These are phyloP conservation scores for Sitta europaea DNA, from an alignment of 2,113 vertebrate species.

Conservation along the genomic window DNA sequence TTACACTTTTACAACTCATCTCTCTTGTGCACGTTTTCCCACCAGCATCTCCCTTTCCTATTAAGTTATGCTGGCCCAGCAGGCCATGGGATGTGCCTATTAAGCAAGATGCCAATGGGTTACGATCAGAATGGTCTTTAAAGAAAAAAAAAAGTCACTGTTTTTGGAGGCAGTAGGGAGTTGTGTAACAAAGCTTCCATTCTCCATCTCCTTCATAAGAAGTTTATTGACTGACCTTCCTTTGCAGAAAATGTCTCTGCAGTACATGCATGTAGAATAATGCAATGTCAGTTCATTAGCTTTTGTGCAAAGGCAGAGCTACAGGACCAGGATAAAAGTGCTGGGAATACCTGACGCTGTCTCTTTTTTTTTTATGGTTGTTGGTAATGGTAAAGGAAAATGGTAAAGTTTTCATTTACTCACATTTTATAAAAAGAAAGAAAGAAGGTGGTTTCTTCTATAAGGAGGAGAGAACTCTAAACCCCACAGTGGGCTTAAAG, in stretches of 20 bases:
- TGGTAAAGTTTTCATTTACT: background rate
- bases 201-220: background rate
- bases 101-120: background rate
- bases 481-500: background rate
- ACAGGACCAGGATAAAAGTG: background rate
- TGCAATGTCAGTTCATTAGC: background rate
- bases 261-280: background rate
- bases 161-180: background rate
- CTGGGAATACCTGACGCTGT: background rate
- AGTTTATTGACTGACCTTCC: background rate
- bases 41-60: background rate
- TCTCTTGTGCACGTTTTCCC: background rate
- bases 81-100: background rate
- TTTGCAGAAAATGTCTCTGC: background rate
- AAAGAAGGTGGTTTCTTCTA: background rate
- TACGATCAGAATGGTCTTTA: background rate
- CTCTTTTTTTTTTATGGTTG: background rate
- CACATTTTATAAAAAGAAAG: background rate
- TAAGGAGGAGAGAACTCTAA: background rate
- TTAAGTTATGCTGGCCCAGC: background rate
- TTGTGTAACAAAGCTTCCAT: background rate
- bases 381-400: background rate
- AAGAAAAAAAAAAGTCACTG: background rate
- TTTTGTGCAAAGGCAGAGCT: background rate
- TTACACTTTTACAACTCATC: slow-evolving; percentile 25